Evolutionary conservation across 1,140 invertebrate genomes (phyloP).

Genomic region (Heliconius congener): DNA sequence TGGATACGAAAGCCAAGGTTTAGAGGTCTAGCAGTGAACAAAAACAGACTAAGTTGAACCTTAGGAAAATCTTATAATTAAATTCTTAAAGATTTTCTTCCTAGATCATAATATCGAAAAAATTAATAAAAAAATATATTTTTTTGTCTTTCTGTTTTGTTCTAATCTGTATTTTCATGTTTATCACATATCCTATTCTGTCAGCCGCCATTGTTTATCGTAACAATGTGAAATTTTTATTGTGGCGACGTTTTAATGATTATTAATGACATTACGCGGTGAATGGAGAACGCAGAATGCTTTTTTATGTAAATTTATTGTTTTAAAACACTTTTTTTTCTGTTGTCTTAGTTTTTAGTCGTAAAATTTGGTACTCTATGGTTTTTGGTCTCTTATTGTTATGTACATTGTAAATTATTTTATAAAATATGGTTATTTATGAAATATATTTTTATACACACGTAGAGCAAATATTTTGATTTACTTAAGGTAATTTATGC

Average conservation of each 20-base stretch:
- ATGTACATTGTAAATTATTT: not conserved
- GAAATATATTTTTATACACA: no score
- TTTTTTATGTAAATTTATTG: constrained; percentile 39
- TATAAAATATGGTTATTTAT: not conserved
- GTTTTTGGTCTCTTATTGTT: constrained; percentile 10
- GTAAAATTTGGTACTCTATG: constrained; percentile 16
- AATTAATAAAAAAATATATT: not conserved
- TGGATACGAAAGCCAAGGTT: no score
- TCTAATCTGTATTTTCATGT: constrained; percentile 58
- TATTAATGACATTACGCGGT: constrained; percentile 56
- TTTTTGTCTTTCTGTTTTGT: constrained; percentile 5
- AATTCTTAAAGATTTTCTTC: no score
- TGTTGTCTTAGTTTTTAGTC: constrained; percentile 1
- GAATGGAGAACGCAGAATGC: constrained; percentile 10
- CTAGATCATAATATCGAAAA: not conserved
- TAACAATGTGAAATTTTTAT: constrained; percentile 75
- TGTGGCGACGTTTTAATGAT: constrained; percentile 68
- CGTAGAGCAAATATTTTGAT: no score
- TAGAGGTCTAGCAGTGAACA: no score
- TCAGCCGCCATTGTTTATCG: constrained; percentile 71
- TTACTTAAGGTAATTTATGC: no score
- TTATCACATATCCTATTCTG: constrained; percentile 55
- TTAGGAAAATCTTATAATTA: no score
- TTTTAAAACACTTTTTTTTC: constrained; percentile 29
- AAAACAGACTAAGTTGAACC: no score